Conservation (phyloP, 2,888 invertebrate species). For the Habrosyne pyritoides region DNA sequence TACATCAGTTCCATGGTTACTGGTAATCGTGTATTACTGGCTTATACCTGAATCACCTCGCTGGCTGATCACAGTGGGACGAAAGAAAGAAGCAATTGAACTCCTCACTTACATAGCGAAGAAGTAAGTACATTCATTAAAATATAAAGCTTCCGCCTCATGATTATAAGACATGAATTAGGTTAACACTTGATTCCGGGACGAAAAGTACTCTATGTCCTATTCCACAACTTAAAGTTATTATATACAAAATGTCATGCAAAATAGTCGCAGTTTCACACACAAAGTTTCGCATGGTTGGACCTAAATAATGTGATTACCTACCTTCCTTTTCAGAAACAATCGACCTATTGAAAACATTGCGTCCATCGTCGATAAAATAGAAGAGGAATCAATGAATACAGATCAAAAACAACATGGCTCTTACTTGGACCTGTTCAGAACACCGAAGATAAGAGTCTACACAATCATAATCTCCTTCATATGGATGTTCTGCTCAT, state of each 20-base stretch:
- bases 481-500: constrained; percentile 90
- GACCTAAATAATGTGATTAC: background rate
- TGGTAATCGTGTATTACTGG: constrained; percentile 86
- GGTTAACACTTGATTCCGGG: too few relatives aligned
- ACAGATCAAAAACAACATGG: constrained; percentile 32
- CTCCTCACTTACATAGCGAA: constrained; percentile 86
- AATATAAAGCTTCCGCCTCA: too few relatives aligned
- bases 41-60: constrained; percentile 91
- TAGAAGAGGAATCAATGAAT: constrained; percentile 49
- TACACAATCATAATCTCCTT: constrained; percentile 87
- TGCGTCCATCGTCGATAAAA: constrained; percentile 59
- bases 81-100: constrained; percentile 83
- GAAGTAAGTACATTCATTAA: constrained; percentile 42
- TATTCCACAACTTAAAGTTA: too few relatives aligned
- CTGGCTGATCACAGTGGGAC: constrained; percentile 89
- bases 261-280: too few relatives aligned
- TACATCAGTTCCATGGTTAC: constrained; percentile 76
- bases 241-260: too few relatives aligned
- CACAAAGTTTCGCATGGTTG: too few relatives aligned
- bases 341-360: constrained; percentile 61
- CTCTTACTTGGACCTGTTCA: constrained; percentile 84
- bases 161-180: too few relatives aligned
- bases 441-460: constrained; percentile 86
- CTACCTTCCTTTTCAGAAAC: constrained; percentile 58
- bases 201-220: too few relatives aligned